phyloP scores from a whole-genome alignment of 1,140 invertebrate genomes.

The Lepidurus apus region DNA sequence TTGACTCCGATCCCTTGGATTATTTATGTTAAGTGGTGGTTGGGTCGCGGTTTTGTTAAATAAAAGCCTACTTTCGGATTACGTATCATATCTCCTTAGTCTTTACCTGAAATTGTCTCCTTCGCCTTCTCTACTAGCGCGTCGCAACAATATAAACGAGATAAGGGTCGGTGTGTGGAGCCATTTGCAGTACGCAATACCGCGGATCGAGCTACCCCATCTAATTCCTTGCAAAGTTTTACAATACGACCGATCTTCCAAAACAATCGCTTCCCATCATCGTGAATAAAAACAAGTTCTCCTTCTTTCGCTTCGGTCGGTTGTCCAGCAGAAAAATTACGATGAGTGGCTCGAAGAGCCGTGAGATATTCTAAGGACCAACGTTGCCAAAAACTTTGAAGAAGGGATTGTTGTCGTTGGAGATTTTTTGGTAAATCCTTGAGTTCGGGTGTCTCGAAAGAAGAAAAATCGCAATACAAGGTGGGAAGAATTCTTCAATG shows the following conservation, averaged over 20 bases:
- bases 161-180: not conserved
- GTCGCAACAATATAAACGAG: too few species aligned
- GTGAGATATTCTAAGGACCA: slow-evolving; percentile 35
- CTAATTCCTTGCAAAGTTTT: not conserved
- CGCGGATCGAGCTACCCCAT: slow-evolving; percentile 17
- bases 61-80: too few species aligned
- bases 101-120: too few species aligned
- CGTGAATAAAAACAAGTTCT: slow-evolving; percentile 29
- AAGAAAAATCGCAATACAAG: not conserved
- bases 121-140: too few species aligned
- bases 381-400: slow-evolving; percentile 33
- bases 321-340: not conserved
- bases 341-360: slow-evolving; percentile 23
- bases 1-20: too few species aligned
- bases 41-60: too few species aligned
- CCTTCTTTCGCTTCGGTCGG: slow-evolving; percentile 22
- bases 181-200: slow-evolving; percentile 17
- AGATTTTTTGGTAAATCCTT: not conserved
- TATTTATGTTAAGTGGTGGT: too few species aligned
- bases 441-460: slow-evolving; percentile 3
- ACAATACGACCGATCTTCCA: slow-evolving; percentile 25
- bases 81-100: too few species aligned
- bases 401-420: not conserved
- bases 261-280: slow-evolving; percentile 22
- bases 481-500: slow-evolving; percentile 28